phyloP scores from a whole-genome alignment of 2,113 vertebrate genomes.

The human region DNA sequence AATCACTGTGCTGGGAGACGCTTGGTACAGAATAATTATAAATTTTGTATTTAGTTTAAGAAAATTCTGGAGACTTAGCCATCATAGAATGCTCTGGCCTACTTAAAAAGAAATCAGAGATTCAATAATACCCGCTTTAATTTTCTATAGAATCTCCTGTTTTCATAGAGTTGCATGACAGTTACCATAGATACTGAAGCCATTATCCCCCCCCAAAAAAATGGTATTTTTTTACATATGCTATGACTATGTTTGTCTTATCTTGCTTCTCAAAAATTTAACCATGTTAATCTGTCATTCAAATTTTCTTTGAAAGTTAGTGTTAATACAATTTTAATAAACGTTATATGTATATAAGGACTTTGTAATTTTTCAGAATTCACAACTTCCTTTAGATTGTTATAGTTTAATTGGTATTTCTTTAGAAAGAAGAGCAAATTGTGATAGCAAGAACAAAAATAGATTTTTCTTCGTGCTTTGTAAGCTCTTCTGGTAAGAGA shows the following conservation, averaged over 20 bases:
- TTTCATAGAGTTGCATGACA: constrained; percentile 50
- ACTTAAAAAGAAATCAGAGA: constrained; percentile 57
- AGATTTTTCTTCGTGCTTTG: not conserved
- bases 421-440: not conserved
- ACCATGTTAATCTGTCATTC: not conserved
- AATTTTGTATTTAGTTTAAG: constrained; percentile 37
- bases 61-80: constrained; percentile 45
- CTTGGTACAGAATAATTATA: not conserved
- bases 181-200: constrained; percentile 34
- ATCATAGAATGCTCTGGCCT: constrained; percentile 8
- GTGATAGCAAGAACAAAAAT: not conserved
- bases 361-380: constrained; percentile 16
- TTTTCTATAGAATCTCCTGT: constrained; percentile 43
- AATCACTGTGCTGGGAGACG: not conserved
- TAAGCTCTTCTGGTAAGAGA: not conserved
- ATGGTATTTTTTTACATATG: constrained; percentile 50
- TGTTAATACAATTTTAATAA: not conserved
- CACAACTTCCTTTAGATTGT: constrained; percentile 7
- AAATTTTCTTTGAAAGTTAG: constrained; percentile 16
- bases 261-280: constrained; percentile 10
- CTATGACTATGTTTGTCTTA: not conserved
- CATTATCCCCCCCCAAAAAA: not conserved
- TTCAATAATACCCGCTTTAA: not conserved
- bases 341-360: not conserved
- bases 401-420: constrained; percentile 28